phyloP scores from a whole-genome alignment of 2,888 invertebrate genomes.

The Platycheirus albimanus region DNA sequence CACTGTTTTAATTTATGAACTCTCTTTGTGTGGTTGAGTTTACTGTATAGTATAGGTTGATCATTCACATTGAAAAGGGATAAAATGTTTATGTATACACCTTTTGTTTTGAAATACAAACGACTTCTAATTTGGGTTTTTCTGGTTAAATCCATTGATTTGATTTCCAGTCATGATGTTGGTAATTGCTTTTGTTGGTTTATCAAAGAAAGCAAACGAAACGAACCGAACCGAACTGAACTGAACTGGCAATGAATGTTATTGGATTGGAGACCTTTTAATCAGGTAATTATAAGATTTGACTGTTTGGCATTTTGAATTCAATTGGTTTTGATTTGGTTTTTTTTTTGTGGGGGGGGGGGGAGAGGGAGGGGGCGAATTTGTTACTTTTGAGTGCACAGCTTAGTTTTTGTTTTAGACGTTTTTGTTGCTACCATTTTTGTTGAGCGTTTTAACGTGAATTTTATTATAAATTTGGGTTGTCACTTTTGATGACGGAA shows the following conservation, averaged over 20 bases:
- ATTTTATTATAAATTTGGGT: neutral
- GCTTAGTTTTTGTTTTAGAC: neutral
- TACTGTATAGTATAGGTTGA: no score
- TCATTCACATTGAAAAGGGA: neutral
- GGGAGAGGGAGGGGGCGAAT: neutral
- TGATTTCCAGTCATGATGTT: constrained; percentile 8
- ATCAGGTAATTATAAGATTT: constrained; percentile 7
- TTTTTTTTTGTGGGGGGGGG: neutral
- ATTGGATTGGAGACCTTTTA: neutral
- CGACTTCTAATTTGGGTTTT: neutral
- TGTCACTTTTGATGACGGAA: no score
- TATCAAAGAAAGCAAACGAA: neutral
- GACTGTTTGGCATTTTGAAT: constrained; percentile 12
- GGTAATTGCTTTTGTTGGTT: neutral
- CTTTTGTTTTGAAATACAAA: neutral
- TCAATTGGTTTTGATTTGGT: constrained; percentile 12
- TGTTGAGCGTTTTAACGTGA: neutral
- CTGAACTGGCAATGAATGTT: no score
- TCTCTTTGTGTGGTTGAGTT: neutral
- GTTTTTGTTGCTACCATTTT: no score
- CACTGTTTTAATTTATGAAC: neutral
- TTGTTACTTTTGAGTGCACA: constrained; percentile 6
- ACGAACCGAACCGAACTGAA: no score
- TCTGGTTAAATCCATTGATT: neutral
- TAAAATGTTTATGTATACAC: neutral